These are phyloP conservation scores for Avahi laniger DNA, from an alignment of 2,797 vertebrate genomes.

Conservation along the genomic window DNA sequence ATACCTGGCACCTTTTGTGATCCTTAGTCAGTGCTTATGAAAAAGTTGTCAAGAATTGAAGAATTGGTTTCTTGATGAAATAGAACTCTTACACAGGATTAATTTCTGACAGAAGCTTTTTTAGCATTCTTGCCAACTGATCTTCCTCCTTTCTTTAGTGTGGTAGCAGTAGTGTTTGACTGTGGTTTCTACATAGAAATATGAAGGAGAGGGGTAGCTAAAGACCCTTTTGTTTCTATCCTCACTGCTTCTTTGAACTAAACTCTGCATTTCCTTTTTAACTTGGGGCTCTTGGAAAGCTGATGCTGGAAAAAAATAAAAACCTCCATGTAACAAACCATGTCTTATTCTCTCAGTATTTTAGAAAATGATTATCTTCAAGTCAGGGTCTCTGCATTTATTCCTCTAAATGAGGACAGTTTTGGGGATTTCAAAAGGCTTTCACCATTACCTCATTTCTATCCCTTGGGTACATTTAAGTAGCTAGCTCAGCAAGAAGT, in stretches of 20 bases:
- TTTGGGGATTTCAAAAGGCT: neutral
- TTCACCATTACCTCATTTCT: conserved; percentile 52
- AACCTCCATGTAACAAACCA: neutral
- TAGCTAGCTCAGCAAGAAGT: conserved; percentile 49
- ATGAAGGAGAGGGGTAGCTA: neutral
- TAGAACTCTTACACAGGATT: neutral
- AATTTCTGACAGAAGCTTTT: neutral
- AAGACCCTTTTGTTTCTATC: neutral
- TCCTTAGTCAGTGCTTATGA: neutral
- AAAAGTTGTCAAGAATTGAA: conserved; percentile 13
- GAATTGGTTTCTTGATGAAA: neutral
- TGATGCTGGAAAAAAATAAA: neutral
- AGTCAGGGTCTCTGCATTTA: neutral
- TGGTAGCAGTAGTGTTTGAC: neutral
- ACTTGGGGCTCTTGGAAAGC: neutral
- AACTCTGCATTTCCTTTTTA: neutral
- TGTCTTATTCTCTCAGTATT: neutral
- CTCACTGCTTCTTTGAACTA: neutral
- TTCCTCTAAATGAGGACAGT: neutral
- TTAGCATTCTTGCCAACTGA: neutral
- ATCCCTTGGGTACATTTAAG: conserved; percentile 20
- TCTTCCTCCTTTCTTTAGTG: neutral
- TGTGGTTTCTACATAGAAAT: neutral
- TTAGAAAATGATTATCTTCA: neutral
- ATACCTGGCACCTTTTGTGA: neutral